Percentiles rank a stretch among this genome's conserved stretches.
These are phyloP conservation scores for Nipponacmea schrenckii DNA, from an alignment of 2,888 invertebrate species.

Conservation along the genomic window DNA sequence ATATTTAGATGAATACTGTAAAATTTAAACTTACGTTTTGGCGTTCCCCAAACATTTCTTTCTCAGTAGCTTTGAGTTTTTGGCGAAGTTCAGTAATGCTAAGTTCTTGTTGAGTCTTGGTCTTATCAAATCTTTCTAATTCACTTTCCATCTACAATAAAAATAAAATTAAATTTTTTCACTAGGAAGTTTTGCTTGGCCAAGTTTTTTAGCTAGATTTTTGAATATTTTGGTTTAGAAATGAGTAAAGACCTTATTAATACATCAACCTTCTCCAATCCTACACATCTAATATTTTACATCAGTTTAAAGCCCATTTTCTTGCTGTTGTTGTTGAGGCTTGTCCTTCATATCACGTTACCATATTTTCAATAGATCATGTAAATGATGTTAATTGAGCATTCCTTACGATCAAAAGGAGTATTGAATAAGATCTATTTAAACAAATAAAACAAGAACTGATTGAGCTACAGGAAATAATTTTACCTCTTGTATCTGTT, in stretches of 20 bases:
- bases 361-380: too few relatives aligned
- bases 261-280: too few relatives aligned
- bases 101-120: slow-evolving; percentile 78
- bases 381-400: neutral
- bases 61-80: slow-evolving; percentile 79
- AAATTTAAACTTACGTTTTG: slow-evolving; percentile 54
- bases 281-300: too few relatives aligned
- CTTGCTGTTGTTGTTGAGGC: too few relatives aligned
- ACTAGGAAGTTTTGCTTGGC: neutral
- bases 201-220: neutral
- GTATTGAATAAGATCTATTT: too few relatives aligned
- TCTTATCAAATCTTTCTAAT: slow-evolving; percentile 81
- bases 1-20: neutral
- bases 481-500: slow-evolving; percentile 75
- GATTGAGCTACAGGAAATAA: too few relatives aligned
- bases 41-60: slow-evolving; percentile 77
- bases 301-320: too few relatives aligned
- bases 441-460: too few relatives aligned
- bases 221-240: neutral
- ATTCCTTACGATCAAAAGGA: too few relatives aligned
- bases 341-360: too few relatives aligned
- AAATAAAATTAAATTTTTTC: neutral
- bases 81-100: slow-evolving; percentile 82
- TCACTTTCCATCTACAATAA: slow-evolving; percentile 80
- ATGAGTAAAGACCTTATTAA: too few relatives aligned